A percentile compares a stretch with the other conserved stretches of the same genome.
Conservation (phyloP, 2,888 invertebrate species). For the Stictocephala bisonia region DNA sequence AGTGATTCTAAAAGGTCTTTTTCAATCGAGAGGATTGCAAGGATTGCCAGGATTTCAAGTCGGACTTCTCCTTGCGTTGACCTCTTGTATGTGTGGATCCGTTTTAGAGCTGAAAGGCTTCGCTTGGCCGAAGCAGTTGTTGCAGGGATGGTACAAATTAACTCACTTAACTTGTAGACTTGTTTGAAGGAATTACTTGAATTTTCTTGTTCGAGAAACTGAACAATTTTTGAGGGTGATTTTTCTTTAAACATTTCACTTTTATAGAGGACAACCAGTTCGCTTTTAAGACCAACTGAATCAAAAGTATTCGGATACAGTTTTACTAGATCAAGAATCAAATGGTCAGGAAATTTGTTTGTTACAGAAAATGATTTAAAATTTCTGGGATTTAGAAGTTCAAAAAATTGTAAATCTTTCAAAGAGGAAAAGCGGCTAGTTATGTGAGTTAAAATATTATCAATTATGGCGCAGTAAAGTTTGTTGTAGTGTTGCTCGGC, state of each 20-base stretch:
- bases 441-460: slow-evolving; percentile 5
- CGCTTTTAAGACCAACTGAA: neutral
- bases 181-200: neutral
- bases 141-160: neutral
- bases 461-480: slow-evolving; percentile 10
- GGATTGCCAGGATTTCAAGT: neutral
- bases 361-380: slow-evolving; percentile 18
- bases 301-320: neutral
- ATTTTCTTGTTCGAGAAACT: slow-evolving; percentile 16
- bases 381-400: slow-evolving; percentile 4
- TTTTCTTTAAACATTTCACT: neutral
- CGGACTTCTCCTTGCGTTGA: neutral
- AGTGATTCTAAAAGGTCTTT: slow-evolving; percentile 2
- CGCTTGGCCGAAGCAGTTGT: slow-evolving; percentile 14
- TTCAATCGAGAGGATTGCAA: neutral
- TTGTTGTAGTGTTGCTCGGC: neutral
- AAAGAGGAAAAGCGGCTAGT: slow-evolving; percentile 14
- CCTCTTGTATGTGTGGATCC: slow-evolving; percentile 9
- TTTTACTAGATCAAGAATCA: neutral
- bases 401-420: neutral
- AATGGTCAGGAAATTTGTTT: slow-evolving; percentile 19
- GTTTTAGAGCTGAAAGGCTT: slow-evolving; percentile 7
- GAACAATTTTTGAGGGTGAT: neutral
- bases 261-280: neutral
- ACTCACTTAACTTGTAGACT: neutral